Evolutionary conservation across 2,888 invertebrate species (phyloP).

Genomic region (Lepidocyrtinus sp.): DNA sequence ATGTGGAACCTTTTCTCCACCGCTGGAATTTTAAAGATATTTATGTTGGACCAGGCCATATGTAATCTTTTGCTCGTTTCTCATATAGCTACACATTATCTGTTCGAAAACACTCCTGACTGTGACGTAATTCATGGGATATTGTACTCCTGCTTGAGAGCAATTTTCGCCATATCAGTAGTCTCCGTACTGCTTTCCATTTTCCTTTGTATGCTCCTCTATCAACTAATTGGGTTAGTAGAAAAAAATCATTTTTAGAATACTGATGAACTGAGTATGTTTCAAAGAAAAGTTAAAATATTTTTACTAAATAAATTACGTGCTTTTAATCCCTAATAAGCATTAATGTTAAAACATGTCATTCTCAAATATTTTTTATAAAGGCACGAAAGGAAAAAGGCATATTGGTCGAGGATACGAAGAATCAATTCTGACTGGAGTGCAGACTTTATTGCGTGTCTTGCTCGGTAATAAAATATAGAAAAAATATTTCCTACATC

Average conservation of each 20-base stretch:
- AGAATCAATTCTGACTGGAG: conserved; percentile 77
- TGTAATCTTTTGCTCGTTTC: conserved; percentile 20
- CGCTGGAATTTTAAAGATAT: background rate
- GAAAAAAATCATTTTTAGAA: background rate
- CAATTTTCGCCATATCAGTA: conserved; percentile 92
- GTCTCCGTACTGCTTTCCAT: conserved; percentile 92
- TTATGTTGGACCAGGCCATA: background rate
- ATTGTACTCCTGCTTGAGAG: conserved; percentile 88
- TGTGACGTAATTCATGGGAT: conserved; percentile 94
- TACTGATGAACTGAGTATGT: background rate
- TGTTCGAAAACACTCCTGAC: conserved; percentile 88
- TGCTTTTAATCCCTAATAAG: background rate
- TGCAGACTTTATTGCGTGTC: conserved; percentile 86
- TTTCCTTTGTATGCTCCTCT: conserved; percentile 93
- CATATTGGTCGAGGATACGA: conserved; percentile 88
- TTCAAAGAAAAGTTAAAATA: background rate
- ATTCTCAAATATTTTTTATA: conserved; percentile 57
- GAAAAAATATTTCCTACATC: background rate
- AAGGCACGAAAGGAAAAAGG: conserved; percentile 93
- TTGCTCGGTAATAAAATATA: conserved; percentile 73
- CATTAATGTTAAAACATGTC: background rate
- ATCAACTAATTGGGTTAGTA: conserved; percentile 84
- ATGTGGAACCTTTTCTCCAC: background rate
- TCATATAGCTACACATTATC: conserved; percentile 81
- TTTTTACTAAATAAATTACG: background rate